A percentile compares a stretch with the other conserved stretches of the same genome.
Evolutionary conservation across 2,113 vertebrate species (phyloP).

Genomic region (Plotosus lineatus): DNA sequence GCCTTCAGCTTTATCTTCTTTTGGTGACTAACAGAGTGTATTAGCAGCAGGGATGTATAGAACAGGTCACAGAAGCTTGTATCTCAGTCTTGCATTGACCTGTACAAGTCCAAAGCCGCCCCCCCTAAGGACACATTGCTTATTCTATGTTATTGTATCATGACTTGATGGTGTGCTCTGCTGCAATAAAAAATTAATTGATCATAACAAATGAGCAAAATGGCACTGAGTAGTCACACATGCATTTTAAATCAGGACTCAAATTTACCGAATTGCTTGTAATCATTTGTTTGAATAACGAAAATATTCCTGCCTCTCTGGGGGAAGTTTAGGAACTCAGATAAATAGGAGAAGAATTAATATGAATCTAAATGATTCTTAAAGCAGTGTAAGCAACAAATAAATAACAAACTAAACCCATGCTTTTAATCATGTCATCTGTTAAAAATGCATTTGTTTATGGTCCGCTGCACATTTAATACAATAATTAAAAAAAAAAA

Average conservation of each 20-base stretch:
- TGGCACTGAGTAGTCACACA: constrained; percentile 48
- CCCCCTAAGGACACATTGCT: constrained; percentile 21
- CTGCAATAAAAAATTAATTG: constrained; percentile 18
- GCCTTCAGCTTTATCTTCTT: neutral
- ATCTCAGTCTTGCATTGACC: neutral
- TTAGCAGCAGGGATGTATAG: neutral
- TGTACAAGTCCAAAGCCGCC: neutral
- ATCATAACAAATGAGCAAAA: constrained; percentile 50
- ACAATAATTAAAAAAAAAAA: neutral
- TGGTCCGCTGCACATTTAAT: neutral
- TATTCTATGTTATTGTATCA: constrained; percentile 27
- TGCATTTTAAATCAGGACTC: constrained; percentile 52
- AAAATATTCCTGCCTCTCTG: constrained; percentile 14
- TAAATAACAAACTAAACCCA: neutral
- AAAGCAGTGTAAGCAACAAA: neutral
- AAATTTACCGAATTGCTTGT: neutral
- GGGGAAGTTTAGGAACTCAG: neutral
- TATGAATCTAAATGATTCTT: neutral
- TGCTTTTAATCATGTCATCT: neutral
- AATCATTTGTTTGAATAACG: constrained; percentile 16
- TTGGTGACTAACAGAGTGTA: neutral
- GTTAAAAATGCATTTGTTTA: neutral
- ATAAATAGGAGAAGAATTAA: neutral
- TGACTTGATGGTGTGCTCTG: constrained; percentile 46
- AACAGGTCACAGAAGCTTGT: neutral